A percentile compares a stretch with the other conserved stretches of the same genome.
These are phyloP conservation scores for Carcharodon carcharias DNA, from an alignment of 2,797 vertebrate genomes.

Conservation along the genomic window DNA sequence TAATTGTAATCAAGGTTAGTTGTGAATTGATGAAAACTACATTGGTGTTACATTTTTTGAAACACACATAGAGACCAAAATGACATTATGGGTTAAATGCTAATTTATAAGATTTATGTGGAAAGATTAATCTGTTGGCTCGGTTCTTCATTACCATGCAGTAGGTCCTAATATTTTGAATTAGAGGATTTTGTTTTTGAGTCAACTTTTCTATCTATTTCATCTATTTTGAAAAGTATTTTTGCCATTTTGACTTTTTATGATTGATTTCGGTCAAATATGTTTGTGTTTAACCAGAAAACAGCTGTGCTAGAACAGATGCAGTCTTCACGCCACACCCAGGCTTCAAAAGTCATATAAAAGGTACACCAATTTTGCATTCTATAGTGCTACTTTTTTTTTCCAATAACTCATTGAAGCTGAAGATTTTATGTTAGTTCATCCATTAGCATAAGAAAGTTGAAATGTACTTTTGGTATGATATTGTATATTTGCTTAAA, in stretches of 20 bases:
- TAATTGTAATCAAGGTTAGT: slow-evolving; percentile 99
- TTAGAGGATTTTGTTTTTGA: not conserved
- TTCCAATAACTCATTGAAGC: not conserved
- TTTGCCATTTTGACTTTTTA: not conserved
- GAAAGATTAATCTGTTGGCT: not conserved
- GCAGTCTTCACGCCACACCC: slow-evolving; percentile 94
- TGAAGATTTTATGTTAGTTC: not conserved
- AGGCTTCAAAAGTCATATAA: slow-evolving; percentile 96
- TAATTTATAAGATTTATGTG: not conserved
- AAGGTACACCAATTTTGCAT: slow-evolving; percentile 64
- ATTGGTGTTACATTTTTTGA: not conserved
- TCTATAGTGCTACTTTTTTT: not conserved
- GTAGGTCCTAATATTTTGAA: not conserved
- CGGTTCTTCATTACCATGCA: not conserved
- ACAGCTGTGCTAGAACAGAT: slow-evolving; percentile 97
- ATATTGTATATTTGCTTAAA: not conserved
- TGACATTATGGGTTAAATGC: not conserved
- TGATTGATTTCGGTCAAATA: not conserved
- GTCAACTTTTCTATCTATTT: not conserved
- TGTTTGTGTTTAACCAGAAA: slow-evolving; percentile 62
- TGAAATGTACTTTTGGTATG: not conserved
- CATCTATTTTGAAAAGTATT: not conserved
- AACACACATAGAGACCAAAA: not conserved
- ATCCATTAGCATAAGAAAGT: not conserved
- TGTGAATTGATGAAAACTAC: not conserved